A percentile compares a stretch with the other conserved stretches of the same genome.
These are phyloP conservation scores for Megaustenia siamemsis DNA, from an alignment of 2,888 invertebrate genomes.

Conservation along the genomic window DNA sequence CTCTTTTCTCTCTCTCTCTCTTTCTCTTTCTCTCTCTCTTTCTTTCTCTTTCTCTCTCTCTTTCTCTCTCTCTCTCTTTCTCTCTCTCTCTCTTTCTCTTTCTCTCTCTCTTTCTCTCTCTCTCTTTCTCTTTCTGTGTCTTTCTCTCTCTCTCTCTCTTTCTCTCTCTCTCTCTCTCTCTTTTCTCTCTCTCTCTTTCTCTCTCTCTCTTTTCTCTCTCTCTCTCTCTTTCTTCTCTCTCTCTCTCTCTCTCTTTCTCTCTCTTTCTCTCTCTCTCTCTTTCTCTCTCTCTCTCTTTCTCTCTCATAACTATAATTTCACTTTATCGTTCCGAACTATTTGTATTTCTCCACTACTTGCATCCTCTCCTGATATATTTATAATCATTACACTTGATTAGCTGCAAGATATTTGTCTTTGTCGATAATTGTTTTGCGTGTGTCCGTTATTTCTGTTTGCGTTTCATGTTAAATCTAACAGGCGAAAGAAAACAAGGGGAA, in stretches of 20 bases:
- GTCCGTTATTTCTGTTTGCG: too few relatives aligned
- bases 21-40: background rate
- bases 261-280: background rate
- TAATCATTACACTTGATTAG: too few relatives aligned
- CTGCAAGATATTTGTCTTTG: too few relatives aligned
- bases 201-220: background rate
- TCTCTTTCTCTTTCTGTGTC: background rate
- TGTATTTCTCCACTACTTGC: background rate
- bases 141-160: background rate
- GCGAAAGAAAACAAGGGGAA: too few relatives aligned
- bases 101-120: background rate
- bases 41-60: background rate
- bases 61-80: background rate
- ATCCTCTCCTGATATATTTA: background rate
- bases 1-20: too few relatives aligned
- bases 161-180: too few relatives aligned
- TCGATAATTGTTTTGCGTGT: too few relatives aligned
- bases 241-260: background rate
- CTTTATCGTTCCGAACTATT: background rate
- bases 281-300: background rate
- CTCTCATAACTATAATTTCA: background rate
- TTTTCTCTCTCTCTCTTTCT: background rate
- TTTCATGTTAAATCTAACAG: too few relatives aligned
- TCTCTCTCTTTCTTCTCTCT: background rate
- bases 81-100: background rate